Conservation (phyloP, 2,888 invertebrate species). For the Psylliodes chrysocephalus region DNA sequence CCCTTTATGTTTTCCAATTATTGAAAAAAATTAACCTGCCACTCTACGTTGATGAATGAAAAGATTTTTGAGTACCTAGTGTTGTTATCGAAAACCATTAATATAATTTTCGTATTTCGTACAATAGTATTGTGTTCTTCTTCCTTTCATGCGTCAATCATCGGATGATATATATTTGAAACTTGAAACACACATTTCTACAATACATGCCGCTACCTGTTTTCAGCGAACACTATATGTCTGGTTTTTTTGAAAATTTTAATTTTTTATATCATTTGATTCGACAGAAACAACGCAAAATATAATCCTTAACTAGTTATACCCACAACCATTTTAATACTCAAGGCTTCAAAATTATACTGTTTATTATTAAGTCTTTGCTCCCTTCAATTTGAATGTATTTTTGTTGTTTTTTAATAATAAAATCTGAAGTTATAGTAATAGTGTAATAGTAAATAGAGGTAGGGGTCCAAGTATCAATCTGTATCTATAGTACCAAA, state of each 20-base stretch:
- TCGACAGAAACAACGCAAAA: too few species aligned
- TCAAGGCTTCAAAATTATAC: too few species aligned
- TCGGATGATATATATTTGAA: conserved; percentile 22
- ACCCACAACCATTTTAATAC: too few species aligned
- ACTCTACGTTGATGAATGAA: conserved; percentile 32
- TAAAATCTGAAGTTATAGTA: too few species aligned
- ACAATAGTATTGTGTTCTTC: conserved; percentile 42
- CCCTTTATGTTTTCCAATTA: conserved; percentile 25
- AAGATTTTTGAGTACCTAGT: conserved; percentile 32
- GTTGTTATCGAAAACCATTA: conserved; percentile 47
- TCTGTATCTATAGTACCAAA: too few species aligned
- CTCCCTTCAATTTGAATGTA: too few species aligned
- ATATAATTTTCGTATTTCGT: conserved; percentile 49
- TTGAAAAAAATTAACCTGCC: conserved; percentile 38
- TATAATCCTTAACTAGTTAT: too few species aligned
- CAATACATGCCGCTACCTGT: conserved; percentile 44
- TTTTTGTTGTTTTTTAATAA: too few species aligned
- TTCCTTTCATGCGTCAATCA: conserved; percentile 52
- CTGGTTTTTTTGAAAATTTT: conserved; percentile 35
- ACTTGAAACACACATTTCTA: conserved; percentile 41
- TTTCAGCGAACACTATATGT: conserved; percentile 38
- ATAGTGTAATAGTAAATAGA: too few species aligned
- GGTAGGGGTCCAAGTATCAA: too few species aligned
- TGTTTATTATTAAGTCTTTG: too few species aligned
- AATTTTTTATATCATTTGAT: conserved; percentile 22